A percentile compares a stretch with the other conserved stretches of the same genome.
Evolutionary conservation across 2,113 vertebrate genomes (phyloP).

Genomic region (Neofelis nebulosa): DNA sequence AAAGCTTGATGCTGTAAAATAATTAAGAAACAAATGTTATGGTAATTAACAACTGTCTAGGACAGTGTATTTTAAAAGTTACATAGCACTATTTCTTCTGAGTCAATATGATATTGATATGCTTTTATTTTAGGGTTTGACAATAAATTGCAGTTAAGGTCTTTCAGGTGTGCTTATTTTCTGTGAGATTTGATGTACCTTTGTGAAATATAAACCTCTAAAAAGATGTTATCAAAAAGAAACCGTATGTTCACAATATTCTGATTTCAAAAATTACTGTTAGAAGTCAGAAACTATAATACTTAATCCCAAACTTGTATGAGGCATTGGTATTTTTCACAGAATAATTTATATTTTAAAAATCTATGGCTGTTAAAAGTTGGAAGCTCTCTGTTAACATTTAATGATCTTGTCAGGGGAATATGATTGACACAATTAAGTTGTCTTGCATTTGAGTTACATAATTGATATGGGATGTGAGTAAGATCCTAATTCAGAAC

Average conservation of each 20-base stretch:
- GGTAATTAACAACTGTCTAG: constrained; percentile 1
- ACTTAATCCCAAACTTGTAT: constrained; percentile 32
- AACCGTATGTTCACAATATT: constrained; percentile 43
- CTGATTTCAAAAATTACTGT: constrained; percentile 60
- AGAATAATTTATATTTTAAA: constrained; percentile 67
- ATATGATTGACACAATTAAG: constrained; percentile 89
- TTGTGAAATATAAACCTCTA: constrained; percentile 51
- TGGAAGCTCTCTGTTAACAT: constrained; percentile 85
- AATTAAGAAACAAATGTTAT: constrained; percentile 56
- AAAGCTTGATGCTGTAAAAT: constrained; percentile 62
- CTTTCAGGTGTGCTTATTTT: constrained; percentile 67
- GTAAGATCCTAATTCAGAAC: constrained; percentile 91
- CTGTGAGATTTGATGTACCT: constrained; percentile 60
- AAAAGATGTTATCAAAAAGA: constrained; percentile 28
- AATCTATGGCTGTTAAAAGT: constrained; percentile 82
- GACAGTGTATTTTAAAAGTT: constrained; percentile 64
- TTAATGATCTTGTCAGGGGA: constrained; percentile 87
- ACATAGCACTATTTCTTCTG: constrained; percentile 33
- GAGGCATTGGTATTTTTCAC: constrained; percentile 59
- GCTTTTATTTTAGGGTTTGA: constrained; percentile 37
- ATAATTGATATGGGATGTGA: constrained; percentile 92
- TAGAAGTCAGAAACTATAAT: constrained; percentile 46
- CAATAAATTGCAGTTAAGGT: constrained; percentile 55
- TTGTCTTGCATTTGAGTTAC: constrained; percentile 91
- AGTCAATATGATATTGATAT: not conserved